phyloP scores from a whole-genome alignment of 2,113 vertebrate genomes.

The Pachycephala philippinensis region DNA sequence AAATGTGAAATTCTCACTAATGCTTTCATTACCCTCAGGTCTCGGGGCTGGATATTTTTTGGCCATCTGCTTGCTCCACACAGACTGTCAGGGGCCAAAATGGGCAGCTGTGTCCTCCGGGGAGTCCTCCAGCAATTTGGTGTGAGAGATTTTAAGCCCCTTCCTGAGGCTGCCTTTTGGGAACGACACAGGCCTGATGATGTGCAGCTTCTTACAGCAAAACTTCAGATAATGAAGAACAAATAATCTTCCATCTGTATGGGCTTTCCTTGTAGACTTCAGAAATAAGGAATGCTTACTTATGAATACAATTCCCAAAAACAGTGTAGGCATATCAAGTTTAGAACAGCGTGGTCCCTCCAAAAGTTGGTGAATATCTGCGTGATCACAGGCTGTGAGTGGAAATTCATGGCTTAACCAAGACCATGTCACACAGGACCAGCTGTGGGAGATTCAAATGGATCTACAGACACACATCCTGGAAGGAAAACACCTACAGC shows the following conservation, averaged over 20 bases:
- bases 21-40: neutral
- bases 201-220: neutral
- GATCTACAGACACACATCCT: neutral
- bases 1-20: neutral
- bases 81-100: neutral
- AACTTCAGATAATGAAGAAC: neutral
- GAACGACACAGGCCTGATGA: neutral
- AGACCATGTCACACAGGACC: neutral
- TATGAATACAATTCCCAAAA: neutral
- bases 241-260: neutral
- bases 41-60: neutral
- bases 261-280: neutral
- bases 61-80: neutral
- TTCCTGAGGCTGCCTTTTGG: neutral
- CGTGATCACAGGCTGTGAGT: neutral
- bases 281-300: neutral
- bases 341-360: neutral
- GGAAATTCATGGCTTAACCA: neutral
- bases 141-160: neutral
- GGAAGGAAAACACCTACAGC: neutral
- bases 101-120: neutral
- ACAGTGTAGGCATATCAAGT: neutral
- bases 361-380: neutral
- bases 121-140: neutral
- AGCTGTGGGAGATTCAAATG: neutral